Base-by-base conservation (phyloP, 1,140 invertebrate genomes). In the Tachypleus tridentatus region DNA sequence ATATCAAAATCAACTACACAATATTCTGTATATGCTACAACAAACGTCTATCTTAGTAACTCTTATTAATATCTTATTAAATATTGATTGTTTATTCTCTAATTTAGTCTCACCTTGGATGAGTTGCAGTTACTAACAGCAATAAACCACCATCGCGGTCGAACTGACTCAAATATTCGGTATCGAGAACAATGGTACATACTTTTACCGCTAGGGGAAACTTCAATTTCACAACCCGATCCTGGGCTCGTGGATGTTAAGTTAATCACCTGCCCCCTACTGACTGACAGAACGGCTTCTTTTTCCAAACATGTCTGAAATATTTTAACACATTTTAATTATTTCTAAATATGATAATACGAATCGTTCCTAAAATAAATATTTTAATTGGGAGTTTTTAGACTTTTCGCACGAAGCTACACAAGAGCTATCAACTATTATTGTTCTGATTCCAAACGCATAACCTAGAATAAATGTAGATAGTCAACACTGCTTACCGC, bases 61-160 rank as follows among this genome's bases (percentile, higher is more conserved):
- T n/a, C n/a, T n/a, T n/a, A n/a, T n/a, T n/a, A n/a, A n/a, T n/a
- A n/a, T n/a, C n/a, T n/a, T n/a, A n/a, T n/a, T n/a, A 29, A 29
- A 29, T 29, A 29, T 29, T 29, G 29, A 29, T 29, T 29, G 29
- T 29, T 29, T 29, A 29, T 29, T 29, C 29, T 29, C 29, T 29
- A 29, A 29, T 29, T 29, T 29, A 29, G 58, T 47, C 6, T 51
- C 56, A 67, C 84, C 78, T 84, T 82, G 29, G 77, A 77, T 61
- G 79, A 80, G 57, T 85, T 81, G 72, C 87, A 89, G 69, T 86
- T 87, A 69, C 84, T 85, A 51, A 88, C 76, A 5, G 85, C 85
- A 50, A 89, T 82, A 72, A 86, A 88, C 87, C 87, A 89, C 87
- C 87, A 89, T 63, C 87, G 72, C 70, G 87, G 85, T 61, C 87